phyloP scores from a whole-genome alignment of 2,797 vertebrate genomes.

The Myotis pilosus region DNA sequence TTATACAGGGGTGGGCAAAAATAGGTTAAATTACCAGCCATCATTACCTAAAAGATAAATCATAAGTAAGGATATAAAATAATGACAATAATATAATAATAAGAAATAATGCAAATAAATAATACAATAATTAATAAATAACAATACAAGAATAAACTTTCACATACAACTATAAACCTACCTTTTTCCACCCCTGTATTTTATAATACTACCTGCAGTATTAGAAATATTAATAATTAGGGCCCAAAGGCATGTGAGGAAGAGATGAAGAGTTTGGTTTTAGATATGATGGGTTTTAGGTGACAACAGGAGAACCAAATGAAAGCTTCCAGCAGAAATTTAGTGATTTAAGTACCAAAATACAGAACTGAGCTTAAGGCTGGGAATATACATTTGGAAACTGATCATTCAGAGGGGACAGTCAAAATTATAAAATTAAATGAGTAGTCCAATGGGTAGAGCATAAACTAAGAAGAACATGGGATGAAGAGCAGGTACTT shows the following conservation, averaged over 20 bases:
- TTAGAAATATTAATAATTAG: slow-evolving; percentile 30
- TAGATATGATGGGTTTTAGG: not conserved
- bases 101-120: not conserved
- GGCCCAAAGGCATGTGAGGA: not conserved
- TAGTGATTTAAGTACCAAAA: not conserved
- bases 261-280: not conserved
- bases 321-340: not conserved
- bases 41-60: not conserved
- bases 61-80: not conserved
- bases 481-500: not conserved
- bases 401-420: not conserved
- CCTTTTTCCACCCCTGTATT: not conserved
- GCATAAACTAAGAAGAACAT: not conserved
- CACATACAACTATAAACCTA: not conserved
- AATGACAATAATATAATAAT: not conserved
- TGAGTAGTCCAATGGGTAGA: not conserved
- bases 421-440: slow-evolving; percentile 15
- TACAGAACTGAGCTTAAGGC: not conserved
- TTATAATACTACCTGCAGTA: not conserved
- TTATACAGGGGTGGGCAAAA: not conserved
- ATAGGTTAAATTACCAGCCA: not conserved
- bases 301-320: not conserved
- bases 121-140: not conserved
- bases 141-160: not conserved
- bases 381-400: not conserved